Evolutionary conservation across 37 sponge, comb jelly and placozoan genomes (phyloP).

Genomic region (Agelas oroides): DNA sequence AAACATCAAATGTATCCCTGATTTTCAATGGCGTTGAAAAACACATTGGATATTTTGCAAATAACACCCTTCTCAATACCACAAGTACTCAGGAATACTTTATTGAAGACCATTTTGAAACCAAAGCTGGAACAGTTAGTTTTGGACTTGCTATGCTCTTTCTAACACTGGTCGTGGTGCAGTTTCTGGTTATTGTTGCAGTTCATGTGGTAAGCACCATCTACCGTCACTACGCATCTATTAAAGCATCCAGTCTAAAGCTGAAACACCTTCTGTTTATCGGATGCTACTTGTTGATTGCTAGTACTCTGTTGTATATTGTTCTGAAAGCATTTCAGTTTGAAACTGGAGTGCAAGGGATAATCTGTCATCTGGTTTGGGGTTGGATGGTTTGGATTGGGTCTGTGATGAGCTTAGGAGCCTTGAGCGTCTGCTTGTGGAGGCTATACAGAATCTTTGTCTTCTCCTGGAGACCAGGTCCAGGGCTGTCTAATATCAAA

Average conservation of each 20-base stretch:
- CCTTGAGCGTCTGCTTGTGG: conserved; percentile 11
- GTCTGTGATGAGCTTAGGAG: conserved; percentile 2
- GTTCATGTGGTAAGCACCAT: conserved; percentile 5
- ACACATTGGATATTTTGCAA: background rate
- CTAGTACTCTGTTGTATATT: background rate
- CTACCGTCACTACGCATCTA: conserved; percentile 9
- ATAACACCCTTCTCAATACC: background rate
- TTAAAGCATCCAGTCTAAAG: conserved; percentile 28
- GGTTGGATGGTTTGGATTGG: background rate
- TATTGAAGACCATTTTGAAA: background rate
- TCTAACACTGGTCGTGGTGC: background rate
- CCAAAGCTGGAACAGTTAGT: too few relatives aligned
- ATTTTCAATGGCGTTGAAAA: background rate
- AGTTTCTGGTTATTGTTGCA: background rate
- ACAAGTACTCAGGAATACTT: background rate
- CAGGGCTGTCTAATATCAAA: background rate
- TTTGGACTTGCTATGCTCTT: background rate
- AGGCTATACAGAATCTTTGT: conserved; percentile 53
- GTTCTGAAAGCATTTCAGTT: background rate
- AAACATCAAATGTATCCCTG: background rate
- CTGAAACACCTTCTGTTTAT: conserved; percentile 18
- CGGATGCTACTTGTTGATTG: conserved; percentile 37
- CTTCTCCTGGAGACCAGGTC: conserved; percentile 16
- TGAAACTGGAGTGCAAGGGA: background rate
- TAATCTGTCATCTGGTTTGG: background rate